Conservation (phyloP, 2,888 invertebrate species). For the Sinohyriopsis cumingii region DNA sequence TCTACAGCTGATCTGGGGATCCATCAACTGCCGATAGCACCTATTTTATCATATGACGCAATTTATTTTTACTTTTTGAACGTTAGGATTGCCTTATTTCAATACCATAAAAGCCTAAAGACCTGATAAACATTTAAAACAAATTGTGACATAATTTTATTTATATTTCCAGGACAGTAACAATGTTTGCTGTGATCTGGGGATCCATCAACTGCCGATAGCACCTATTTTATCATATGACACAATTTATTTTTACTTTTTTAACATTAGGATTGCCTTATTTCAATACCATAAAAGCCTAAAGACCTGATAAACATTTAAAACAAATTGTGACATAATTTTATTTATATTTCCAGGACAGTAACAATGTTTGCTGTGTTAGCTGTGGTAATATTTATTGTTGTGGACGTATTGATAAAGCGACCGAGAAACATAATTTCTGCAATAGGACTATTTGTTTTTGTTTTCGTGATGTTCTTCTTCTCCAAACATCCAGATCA, state of each 20-base stretch:
- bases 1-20: no score
- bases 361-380: conserved; percentile 34
- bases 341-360: conserved; percentile 24
- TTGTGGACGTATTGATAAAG: conserved; percentile 42
- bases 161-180: background rate
- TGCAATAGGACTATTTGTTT: conserved; percentile 45
- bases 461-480: conserved; percentile 47
- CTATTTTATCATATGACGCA: background rate
- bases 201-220: no score
- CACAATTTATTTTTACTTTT: background rate
- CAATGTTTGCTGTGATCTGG: background rate
- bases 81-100: no score
- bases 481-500: conserved; percentile 50
- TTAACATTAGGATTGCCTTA: no score
- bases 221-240: no score
- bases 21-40: no score
- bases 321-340: background rate
- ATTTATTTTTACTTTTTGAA: background rate
- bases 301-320: background rate
- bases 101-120: background rate
- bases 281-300: background rate
- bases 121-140: background rate
- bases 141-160: background rate
- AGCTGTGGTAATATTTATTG: conserved; percentile 37
- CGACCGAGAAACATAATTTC: conserved; percentile 50